A percentile compares a stretch with the other conserved stretches of the same genome.
These are phyloP conservation scores for Sapayoa aenigma DNA, from an alignment of 2,113 vertebrate genomes.

Conservation along the genomic window DNA sequence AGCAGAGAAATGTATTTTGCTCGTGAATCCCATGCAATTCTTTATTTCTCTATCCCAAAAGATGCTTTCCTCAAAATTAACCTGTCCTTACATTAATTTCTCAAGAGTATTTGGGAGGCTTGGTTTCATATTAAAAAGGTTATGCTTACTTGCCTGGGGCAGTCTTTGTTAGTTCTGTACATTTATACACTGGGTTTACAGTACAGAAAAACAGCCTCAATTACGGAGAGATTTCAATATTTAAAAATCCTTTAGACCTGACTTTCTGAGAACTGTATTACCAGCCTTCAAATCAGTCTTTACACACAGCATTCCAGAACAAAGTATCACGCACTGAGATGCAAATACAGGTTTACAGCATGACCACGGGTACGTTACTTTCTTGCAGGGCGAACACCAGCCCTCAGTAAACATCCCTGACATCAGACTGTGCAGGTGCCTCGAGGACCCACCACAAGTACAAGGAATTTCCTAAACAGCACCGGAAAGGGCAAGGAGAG, in stretches of 20 bases:
- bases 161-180: background rate
- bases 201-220: background rate
- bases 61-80: background rate
- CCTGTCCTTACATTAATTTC: background rate
- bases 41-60: background rate
- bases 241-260: background rate
- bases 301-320: background rate
- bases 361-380: background rate
- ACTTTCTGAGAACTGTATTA: background rate
- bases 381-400: background rate
- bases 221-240: background rate
- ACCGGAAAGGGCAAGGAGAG: background rate
- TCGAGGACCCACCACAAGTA: rapidly evolving
- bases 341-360: background rate
- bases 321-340: background rate
- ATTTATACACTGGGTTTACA: background rate
- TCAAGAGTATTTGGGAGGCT: background rate
- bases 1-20: background rate
- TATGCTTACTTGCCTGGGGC: background rate
- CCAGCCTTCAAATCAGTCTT: background rate
- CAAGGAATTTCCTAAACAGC: background rate
- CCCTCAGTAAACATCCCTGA: background rate
- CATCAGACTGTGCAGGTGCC: background rate
- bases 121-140: background rate
- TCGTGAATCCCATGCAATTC: background rate